Base-by-base conservation (phyloP, 2,113 vertebrate species). In the Nerophis lumbriciformis region DNA sequence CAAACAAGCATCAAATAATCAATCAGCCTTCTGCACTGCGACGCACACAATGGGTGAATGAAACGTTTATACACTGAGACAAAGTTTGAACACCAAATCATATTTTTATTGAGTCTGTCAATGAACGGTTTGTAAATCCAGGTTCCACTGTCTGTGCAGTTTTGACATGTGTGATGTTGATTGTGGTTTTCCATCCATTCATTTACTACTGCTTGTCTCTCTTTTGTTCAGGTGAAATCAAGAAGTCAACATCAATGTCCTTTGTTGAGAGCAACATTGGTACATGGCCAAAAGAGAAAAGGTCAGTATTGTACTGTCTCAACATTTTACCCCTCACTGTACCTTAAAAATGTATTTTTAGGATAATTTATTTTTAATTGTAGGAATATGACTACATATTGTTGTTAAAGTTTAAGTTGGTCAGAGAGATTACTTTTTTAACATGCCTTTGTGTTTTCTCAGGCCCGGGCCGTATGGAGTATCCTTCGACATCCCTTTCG, bases 261-360 rank as follows among this genome's bases (percentile, higher is more conserved):
- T 96, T 97, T 11, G 93, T 96, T 55, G 97, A 98, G 77, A 92
- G 94, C n/a, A 93, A 93, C 82, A 90, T 95, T 53, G 95, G 95
- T 51, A 98, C 97, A 0, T 99, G 96, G 96, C 95, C 95, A 60
- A 98, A 98, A 90, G 96, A 98, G 75, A 98, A 97, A 87, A 90
- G 94, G 96, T 96, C 10, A 42, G 75, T 73, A 19, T 47, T 38
- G 15, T 42, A 1, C 3, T 59, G 12, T 44, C 42, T 0, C 11
- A 52, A 14, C 11, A 45, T 11, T 11, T 45, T 44, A 2, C 36
- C 59, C 36, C 37, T 28, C 28, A 28, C 28, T 28, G 55, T 16
- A 36, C 11, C 50, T n/a, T 47, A 49, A 51, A 12, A 55, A 15
- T 15, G 19, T 21, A 60, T 42, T 35, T 19, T 1, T 44, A 56